Percentiles rank a stretch among this genome's conserved stretches.
phyloP scores from a whole-genome alignment of 2,888 invertebrate species.

The Cheiracanthium punctorium region DNA sequence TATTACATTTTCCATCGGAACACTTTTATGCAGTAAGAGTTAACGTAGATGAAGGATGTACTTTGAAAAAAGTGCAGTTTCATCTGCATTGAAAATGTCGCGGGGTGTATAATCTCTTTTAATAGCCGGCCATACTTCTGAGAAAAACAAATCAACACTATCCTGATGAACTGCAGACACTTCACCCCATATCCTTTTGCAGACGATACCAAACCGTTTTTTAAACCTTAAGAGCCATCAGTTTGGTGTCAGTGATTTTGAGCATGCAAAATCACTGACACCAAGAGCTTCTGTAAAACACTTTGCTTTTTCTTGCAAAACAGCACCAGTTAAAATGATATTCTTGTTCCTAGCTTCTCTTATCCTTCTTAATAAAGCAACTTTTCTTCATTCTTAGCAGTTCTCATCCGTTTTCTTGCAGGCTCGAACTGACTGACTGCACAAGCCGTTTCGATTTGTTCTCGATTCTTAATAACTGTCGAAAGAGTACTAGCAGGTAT shows the following conservation, averaged over 20 bases:
- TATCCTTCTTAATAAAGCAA: conserved; percentile 1
- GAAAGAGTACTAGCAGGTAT: conserved; percentile 1
- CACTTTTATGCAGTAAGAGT: neutral
- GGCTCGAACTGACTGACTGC: neutral
- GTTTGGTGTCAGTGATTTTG: no score
- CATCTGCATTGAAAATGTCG: neutral
- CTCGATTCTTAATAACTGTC: neutral
- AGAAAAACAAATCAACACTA: neutral
- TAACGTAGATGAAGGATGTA: neutral
- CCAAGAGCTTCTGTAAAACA: neutral
- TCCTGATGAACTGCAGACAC: neutral
- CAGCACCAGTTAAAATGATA: neutral
- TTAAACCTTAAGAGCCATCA: neutral
- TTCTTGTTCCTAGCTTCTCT: neutral
- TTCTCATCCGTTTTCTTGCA: conserved; percentile 10
- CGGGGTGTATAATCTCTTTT: neutral
- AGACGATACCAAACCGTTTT: neutral
- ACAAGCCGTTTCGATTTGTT: conserved; percentile 8
- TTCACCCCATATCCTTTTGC: neutral
- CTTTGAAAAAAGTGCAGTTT: neutral
- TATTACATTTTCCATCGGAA: conserved; percentile 16
- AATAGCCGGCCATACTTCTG: neutral
- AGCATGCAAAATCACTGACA: neutral
- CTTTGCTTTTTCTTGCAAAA: neutral
- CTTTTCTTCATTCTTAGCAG: conserved; percentile 21